Conservation (phyloP, 2,888 invertebrate genomes). For the Drosophila atripex region DNA sequence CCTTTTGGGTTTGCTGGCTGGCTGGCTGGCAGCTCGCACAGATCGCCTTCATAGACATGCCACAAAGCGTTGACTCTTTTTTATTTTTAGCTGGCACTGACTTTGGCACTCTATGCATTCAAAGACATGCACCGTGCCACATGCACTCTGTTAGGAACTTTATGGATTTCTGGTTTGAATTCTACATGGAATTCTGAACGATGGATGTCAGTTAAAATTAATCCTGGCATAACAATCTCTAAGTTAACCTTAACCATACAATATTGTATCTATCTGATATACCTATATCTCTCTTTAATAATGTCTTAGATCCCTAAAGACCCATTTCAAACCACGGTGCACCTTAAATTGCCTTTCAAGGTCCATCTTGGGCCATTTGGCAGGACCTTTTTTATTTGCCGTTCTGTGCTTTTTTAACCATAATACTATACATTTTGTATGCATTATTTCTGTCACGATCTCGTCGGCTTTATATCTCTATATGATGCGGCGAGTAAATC, state of each 20-base stretch:
- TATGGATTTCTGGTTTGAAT: neutral
- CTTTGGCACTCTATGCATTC: constrained; percentile 44
- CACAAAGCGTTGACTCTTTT: constrained; percentile 76
- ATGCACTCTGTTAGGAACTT: neutral
- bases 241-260: no score
- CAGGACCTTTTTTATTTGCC: constrained; percentile 32
- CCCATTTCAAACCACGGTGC: constrained; percentile 45
- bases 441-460: constrained; percentile 82
- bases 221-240: no score
- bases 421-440: constrained; percentile 78
- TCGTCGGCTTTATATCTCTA: constrained; percentile 77
- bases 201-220: no score
- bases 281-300: neutral
- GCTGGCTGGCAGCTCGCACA: constrained; percentile 51
- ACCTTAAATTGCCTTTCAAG: constrained; percentile 59
- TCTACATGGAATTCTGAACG: neutral
- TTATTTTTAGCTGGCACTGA: constrained; percentile 71
- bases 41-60: constrained; percentile 73
- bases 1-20: constrained; percentile 54
- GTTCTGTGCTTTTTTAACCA: constrained; percentile 55
- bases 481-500: constrained; percentile 50
- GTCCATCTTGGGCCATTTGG: constrained; percentile 25
- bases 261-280: no score
- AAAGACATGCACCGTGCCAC: constrained; percentile 55
- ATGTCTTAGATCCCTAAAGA: neutral